These are phyloP conservation scores for Euclidia mi DNA, from an alignment of 2,888 invertebrate genomes.

Conservation along the genomic window DNA sequence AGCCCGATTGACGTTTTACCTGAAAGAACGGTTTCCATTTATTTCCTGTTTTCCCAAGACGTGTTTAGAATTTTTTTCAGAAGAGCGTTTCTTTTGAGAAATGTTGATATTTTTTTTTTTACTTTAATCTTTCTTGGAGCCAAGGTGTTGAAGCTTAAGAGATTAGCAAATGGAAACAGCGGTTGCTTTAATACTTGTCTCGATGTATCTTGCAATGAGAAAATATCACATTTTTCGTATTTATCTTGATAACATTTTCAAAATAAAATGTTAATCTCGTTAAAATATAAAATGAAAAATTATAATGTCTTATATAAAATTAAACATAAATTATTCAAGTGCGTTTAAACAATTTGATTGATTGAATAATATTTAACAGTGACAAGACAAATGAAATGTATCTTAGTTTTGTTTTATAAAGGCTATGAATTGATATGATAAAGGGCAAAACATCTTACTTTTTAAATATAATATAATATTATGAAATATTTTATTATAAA, in stretches of 20 bases:
- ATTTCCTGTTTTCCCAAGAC: conserved; percentile 57
- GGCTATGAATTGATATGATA: too few species aligned
- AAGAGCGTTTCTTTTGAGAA: conserved; percentile 49
- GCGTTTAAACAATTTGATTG: too few species aligned
- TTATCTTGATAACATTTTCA: neutral
- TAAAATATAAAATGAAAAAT: too few species aligned
- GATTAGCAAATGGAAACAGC: conserved; percentile 42
- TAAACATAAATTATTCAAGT: too few species aligned
- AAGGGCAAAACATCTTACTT: too few species aligned
- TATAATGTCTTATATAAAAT: too few species aligned
- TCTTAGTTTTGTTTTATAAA: too few species aligned
- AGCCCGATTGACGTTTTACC: conserved; percentile 55
- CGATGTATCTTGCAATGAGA: conserved; percentile 17
- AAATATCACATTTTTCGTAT: conserved; percentile 5
- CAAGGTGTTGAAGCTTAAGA: conserved; percentile 41
- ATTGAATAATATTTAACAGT: too few species aligned
- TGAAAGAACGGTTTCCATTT: conserved; percentile 63
- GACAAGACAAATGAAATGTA: too few species aligned
- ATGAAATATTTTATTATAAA: too few species aligned
- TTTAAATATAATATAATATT: too few species aligned
- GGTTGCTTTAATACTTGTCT: conserved; percentile 16
- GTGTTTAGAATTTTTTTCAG: conserved; percentile 61
- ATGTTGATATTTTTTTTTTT: conserved; percentile 28
- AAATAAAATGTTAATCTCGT: too few species aligned
- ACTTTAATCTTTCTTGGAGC: conserved; percentile 31